Evolutionary conservation across 1,140 invertebrate genomes (phyloP).

Genomic region (Sipha flava): DNA sequence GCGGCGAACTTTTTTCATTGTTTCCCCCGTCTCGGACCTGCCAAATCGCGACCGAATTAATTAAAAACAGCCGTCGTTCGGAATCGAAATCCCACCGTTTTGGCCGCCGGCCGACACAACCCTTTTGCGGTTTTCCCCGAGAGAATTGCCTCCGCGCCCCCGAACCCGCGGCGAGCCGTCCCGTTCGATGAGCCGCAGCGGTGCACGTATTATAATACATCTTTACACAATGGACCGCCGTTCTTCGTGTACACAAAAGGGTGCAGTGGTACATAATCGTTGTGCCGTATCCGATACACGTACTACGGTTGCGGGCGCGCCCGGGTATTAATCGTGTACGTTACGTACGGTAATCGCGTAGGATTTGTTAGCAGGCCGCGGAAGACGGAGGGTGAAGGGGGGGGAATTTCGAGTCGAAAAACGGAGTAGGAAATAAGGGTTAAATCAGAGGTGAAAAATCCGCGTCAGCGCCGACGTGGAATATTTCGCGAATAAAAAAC

Average conservation of each 20-base stretch:
- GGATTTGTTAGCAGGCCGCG: not conserved
- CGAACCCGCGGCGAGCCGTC: not conserved
- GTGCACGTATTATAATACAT: not conserved
- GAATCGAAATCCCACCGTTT: conserved; percentile 4
- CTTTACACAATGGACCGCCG: not conserved
- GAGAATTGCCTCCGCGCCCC: not conserved
- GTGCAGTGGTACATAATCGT: not conserved
- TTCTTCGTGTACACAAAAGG: not conserved
- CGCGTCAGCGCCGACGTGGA: not conserved
- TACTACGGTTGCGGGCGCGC: too few species aligned
- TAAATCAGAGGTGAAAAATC: conserved; percentile 4
- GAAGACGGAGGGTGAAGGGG: not conserved
- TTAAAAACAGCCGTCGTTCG: not conserved
- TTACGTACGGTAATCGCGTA: not conserved
- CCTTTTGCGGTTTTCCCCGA: conserved; percentile 26
- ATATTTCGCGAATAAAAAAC: not conserved
- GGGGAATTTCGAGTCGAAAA: not conserved
- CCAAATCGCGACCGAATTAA: not conserved
- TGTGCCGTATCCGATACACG: not conserved
- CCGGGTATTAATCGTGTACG: not conserved
- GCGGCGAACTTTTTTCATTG: not conserved
- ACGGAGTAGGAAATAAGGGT: not conserved
- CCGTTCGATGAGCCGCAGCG: not conserved
- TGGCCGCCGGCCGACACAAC: not conserved
- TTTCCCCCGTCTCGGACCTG: not conserved